phyloP scores from a whole-genome alignment of 2,888 invertebrate genomes.

The Torymus aiolomorphi region DNA sequence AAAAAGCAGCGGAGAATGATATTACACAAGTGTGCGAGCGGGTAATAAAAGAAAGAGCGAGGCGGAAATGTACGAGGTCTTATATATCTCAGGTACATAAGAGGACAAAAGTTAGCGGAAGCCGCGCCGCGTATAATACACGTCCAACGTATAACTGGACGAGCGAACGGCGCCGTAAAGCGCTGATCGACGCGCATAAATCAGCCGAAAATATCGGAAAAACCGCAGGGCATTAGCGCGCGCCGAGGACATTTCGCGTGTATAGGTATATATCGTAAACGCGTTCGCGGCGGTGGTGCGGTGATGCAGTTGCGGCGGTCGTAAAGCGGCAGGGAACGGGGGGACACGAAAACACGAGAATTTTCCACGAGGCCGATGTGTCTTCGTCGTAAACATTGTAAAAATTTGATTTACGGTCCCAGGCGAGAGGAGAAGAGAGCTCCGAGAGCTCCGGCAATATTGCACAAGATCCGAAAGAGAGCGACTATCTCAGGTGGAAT shows the following conservation, averaged over 20 bases:
- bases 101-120: constrained; percentile 22
- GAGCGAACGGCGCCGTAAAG: not conserved
- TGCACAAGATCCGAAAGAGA: constrained; percentile 35
- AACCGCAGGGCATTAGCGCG: constrained; percentile 2
- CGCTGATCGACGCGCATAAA: constrained; percentile 20
- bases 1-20: not conserved
- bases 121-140: too few species aligned
- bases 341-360: constrained; percentile 3
- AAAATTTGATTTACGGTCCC: constrained; percentile 52
- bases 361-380: constrained; percentile 33
- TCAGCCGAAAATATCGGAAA: constrained; percentile 19
- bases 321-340: not conserved
- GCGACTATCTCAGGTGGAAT: constrained; percentile 51
- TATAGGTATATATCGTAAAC: not conserved
- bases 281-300: not conserved
- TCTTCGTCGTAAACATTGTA: constrained; percentile 51
- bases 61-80: not conserved
- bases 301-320: not conserved
- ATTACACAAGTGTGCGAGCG: not conserved
- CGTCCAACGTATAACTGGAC: constrained; percentile 8
- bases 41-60: constrained; percentile 28
- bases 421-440: not conserved
- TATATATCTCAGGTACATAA: not conserved
- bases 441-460: constrained; percentile 23
- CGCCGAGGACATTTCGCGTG: not conserved